Conservation (phyloP, 2,888 invertebrate species). For the Drosophila nigricruria region DNA sequence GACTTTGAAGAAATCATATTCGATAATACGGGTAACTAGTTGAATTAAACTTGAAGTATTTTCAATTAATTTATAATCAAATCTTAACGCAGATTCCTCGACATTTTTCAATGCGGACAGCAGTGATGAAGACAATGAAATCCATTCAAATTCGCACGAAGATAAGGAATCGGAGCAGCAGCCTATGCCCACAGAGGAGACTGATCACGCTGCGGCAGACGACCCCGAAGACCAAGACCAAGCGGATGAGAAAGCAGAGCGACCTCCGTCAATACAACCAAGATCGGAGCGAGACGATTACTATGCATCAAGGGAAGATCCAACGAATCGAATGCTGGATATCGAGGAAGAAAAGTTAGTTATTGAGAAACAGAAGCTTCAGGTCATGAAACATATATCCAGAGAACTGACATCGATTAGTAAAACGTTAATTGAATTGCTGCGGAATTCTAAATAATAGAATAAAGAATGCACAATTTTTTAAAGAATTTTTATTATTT, state of each 20-base stretch:
- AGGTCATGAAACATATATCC: constrained; percentile 61
- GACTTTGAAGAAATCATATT: constrained; percentile 55
- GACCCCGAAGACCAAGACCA: background rate
- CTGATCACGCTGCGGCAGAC: background rate
- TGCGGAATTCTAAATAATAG: constrained; percentile 31
- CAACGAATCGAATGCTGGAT: constrained; percentile 35
- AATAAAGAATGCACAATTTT: background rate
- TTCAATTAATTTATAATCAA: no score
- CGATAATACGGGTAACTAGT: constrained; percentile 42
- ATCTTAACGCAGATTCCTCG: constrained; percentile 14
- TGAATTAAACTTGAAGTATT: background rate
- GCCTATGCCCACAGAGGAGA: background rate
- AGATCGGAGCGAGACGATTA: background rate
- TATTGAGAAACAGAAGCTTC: constrained; percentile 53
- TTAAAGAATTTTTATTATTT: background rate
- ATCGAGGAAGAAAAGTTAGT: constrained; percentile 61
- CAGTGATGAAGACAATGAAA: constrained; percentile 18
- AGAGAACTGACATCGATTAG: constrained; percentile 40
- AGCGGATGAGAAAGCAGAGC: background rate
- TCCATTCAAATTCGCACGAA: background rate
- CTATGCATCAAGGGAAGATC: background rate
- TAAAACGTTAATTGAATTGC: constrained; percentile 38
- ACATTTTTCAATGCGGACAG: constrained; percentile 29
- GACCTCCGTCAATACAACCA: background rate
- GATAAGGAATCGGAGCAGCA: background rate